Evolutionary conservation across 2,888 invertebrate genomes (phyloP).

Genomic region (Patella depressa): DNA sequence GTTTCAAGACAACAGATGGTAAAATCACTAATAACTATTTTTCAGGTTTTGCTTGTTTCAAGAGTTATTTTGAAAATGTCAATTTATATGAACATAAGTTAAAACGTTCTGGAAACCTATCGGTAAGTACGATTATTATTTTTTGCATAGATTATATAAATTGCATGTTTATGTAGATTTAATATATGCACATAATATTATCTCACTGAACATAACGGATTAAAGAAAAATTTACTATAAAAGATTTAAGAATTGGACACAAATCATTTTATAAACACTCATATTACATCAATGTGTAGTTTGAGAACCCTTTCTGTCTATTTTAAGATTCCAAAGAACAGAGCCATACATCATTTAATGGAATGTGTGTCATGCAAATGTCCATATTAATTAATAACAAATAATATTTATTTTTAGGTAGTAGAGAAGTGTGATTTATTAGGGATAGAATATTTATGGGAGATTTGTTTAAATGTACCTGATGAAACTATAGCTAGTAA

Average conservation of each 20-base stretch:
- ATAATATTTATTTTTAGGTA: slow-evolving; percentile 47
- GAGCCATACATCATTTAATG: background rate
- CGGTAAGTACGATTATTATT: slow-evolving; percentile 34
- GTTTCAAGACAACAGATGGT: too few species aligned
- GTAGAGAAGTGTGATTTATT: slow-evolving; percentile 72
- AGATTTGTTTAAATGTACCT: slow-evolving; percentile 71
- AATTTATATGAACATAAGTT: slow-evolving; percentile 71
- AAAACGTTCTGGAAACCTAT: slow-evolving; percentile 55
- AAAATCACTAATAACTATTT: slow-evolving; percentile 13
- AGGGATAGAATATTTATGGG: slow-evolving; percentile 73
- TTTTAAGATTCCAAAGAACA: too few species aligned
- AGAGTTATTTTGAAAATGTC: slow-evolving; percentile 73
- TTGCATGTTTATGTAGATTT: too few species aligned
- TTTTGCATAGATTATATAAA: too few species aligned
- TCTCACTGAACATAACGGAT: too few species aligned
- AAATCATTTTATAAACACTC: too few species aligned
- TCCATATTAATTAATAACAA: background rate
- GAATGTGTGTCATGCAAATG: background rate
- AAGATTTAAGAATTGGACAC: too few species aligned
- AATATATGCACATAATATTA: too few species aligned
- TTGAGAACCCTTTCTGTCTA: too few species aligned
- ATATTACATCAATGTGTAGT: too few species aligned
- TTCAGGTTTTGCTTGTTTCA: slow-evolving; percentile 72
- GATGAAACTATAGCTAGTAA: slow-evolving; percentile 70
- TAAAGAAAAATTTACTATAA: too few species aligned